Conservation (phyloP, 2,888 invertebrate genomes). For the Trissoscelio sp. region DNA sequence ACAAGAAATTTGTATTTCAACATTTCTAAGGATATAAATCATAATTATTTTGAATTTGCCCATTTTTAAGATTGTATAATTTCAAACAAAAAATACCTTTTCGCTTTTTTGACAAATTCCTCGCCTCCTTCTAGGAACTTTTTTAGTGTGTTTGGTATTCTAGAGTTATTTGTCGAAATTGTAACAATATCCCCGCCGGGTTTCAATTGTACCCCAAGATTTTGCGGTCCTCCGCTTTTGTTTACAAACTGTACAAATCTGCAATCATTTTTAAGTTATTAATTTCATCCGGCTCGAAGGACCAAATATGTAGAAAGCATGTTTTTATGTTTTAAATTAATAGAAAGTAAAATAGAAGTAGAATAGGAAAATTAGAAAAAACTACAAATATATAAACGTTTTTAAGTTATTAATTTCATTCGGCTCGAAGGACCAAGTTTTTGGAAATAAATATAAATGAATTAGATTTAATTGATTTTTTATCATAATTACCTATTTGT, state of each 20-base stretch:
- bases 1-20: no score
- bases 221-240: constrained; percentile 85
- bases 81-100: constrained; percentile 82
- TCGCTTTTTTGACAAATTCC: constrained; percentile 84
- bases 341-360: no score
- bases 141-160: constrained; percentile 85
- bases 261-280: no score
- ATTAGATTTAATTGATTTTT: no score
- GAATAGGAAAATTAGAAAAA: no score
- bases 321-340: no score
- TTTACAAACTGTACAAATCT: constrained; percentile 89
- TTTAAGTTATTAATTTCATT: no score
- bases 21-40: constrained; percentile 73
- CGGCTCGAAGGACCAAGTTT: no score
- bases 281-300: no score
- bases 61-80: not conserved
- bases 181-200: constrained; percentile 88
- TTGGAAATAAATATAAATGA: no score
- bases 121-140: constrained; percentile 85
- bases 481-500: no score
- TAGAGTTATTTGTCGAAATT: constrained; percentile 85
- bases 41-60: not conserved
- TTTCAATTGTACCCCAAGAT: constrained; percentile 88
- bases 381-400: constrained; percentile 86
- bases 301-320: no score